Percentiles rank a stretch among this genome's conserved stretches.
phyloP scores from a whole-genome alignment of 1,140 invertebrate genomes.

The Belonocnema kinseyi region DNA sequence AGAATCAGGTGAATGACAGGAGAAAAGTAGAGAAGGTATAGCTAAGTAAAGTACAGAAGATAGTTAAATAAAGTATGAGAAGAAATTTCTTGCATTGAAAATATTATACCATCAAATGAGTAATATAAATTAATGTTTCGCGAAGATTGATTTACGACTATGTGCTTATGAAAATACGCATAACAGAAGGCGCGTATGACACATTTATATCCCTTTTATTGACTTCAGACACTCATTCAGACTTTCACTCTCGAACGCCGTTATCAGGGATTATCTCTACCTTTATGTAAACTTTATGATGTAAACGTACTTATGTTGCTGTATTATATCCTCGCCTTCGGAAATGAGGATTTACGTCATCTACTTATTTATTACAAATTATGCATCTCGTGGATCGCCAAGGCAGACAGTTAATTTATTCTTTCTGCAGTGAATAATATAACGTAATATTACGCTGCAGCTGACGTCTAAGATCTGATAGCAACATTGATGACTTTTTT shows the following conservation, averaged over 20 bases:
- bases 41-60: no score
- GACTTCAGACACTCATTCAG: neutral
- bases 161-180: neutral
- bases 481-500: neutral
- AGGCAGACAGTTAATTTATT: slow-evolving; percentile 19
- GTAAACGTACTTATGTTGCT: neutral
- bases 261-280: neutral
- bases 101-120: no score
- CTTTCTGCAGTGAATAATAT: slow-evolving; percentile 5
- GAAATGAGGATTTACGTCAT: slow-evolving; percentile 23
- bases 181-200: slow-evolving; percentile 6
- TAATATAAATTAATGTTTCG: neutral
- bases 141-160: neutral
- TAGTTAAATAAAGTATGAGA: no score
- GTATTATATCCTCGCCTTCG: neutral
- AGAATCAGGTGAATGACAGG: slow-evolving; percentile 21
- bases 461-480: neutral
- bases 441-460: slow-evolving; percentile 5
- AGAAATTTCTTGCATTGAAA: no score
- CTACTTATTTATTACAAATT: slow-evolving; percentile 16
- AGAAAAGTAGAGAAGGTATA: no score
- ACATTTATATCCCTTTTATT: neutral
- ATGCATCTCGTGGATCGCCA: slow-evolving; percentile 7
- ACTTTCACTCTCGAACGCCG: neutral
- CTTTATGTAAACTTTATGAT: neutral